Evolutionary conservation across 1,140 invertebrate species (phyloP).

Genomic region (Drosophila kohkoa): DNA sequence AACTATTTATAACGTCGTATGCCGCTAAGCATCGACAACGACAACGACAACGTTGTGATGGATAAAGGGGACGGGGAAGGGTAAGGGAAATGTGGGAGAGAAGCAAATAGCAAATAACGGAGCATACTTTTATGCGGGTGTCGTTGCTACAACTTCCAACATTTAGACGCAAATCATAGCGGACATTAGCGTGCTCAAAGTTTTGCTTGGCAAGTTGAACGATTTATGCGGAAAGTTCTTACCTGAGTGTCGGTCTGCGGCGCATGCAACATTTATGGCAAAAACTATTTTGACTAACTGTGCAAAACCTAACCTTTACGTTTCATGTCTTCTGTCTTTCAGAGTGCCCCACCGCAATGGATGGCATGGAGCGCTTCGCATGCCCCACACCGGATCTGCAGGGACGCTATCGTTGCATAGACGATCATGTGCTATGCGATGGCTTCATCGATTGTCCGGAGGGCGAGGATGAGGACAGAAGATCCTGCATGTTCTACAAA

Average conservation of each 20-base stretch:
- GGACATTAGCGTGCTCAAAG: conserved; percentile 78
- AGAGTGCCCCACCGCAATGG: conserved; percentile 97
- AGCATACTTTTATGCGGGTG: conserved; percentile 76
- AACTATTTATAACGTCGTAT: conserved; percentile 74
- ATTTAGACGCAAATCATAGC: conserved; percentile 82
- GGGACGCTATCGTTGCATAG: conserved; percentile 97
- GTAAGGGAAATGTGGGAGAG: background rate
- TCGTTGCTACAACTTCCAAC: conserved; percentile 60
- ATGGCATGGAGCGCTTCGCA: conserved; percentile 97
- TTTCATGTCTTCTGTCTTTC: conserved; percentile 23
- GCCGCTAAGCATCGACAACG: conserved; percentile 55
- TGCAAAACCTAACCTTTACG: conserved; percentile 29
- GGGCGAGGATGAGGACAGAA: conserved; percentile 96
- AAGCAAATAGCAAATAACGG: conserved; percentile 39
- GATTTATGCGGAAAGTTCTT: conserved; percentile 78
- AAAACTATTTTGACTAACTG: conserved; percentile 64
- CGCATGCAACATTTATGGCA: conserved; percentile 24
- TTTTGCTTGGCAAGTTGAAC: conserved; percentile 64
- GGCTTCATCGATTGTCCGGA: conserved; percentile 97
- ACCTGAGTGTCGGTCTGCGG: conserved; percentile 37
- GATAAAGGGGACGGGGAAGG: background rate
- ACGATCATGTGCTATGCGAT: conserved; percentile 97
- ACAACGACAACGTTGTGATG: conserved; percentile 11
- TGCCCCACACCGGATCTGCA: conserved; percentile 95
- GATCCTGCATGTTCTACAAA: conserved; percentile 99